Conservation (phyloP, 92 coral and sea anemone genomes). For the Porites cylindrica region DNA sequence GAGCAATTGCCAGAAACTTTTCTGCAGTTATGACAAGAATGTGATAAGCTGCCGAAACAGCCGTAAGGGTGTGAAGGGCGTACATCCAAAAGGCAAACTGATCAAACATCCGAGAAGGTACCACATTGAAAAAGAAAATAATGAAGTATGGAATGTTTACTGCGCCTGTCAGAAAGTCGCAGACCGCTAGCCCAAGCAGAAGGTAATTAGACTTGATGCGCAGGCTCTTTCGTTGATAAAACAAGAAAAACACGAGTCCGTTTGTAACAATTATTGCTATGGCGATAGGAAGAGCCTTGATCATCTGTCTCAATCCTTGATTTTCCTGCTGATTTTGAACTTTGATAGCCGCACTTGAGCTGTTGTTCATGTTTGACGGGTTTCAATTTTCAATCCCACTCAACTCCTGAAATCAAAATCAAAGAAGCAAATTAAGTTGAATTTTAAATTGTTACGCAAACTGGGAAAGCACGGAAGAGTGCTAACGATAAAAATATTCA, state of each 20-base stretch:
- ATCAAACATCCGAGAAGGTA: background rate
- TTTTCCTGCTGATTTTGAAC: background rate
- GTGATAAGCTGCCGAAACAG: constrained; percentile 76
- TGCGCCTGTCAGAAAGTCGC: constrained; percentile 47
- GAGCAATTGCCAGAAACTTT: constrained; percentile 78
- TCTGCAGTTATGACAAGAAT: constrained; percentile 77
- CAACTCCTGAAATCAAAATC: background rate
- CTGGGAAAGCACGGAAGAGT: too few species aligned
- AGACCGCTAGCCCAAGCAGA: constrained; percentile 43
- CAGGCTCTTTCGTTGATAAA: constrained; percentile 11
- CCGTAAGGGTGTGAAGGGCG: constrained; percentile 48
- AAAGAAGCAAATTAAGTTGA: background rate
- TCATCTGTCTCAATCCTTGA: background rate
- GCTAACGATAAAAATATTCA: too few species aligned
- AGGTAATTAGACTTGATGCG: constrained; percentile 29
- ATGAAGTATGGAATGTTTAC: constrained; percentile 38
- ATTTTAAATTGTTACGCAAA: too few species aligned
- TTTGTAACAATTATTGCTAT: constrained; percentile 13
- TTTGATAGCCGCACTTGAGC: background rate
- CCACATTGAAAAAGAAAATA: constrained; percentile 4
- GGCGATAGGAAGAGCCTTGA: constrained; percentile 28
- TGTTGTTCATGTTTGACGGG: constrained; percentile 14
- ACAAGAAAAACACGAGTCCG: constrained; percentile 35
- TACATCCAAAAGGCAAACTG: constrained; percentile 7
- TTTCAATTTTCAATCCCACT: background rate